Evolutionary conservation across 1,140 invertebrate genomes (phyloP).

Genomic region (Euschistus heros): DNA sequence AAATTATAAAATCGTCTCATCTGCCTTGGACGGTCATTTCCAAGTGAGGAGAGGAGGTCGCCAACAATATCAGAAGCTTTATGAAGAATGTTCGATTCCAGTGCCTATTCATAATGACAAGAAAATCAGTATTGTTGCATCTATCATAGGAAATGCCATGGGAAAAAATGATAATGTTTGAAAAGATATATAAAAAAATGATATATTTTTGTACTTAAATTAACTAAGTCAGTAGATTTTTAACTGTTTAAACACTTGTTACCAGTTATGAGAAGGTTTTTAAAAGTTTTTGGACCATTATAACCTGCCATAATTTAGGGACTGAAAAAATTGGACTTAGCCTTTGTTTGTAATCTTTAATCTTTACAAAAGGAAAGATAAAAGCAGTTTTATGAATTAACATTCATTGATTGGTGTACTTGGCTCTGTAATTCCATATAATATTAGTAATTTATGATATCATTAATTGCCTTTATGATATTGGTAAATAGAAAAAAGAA

Average conservation of each 20-base stretch:
- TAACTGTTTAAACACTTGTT: neutral
- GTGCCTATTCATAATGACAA: neutral
- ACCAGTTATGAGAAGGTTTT: neutral
- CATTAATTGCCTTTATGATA: no score
- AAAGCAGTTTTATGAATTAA: no score
- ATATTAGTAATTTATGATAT: no score
- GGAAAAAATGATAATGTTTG: neutral
- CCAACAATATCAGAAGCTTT: slow-evolving; percentile 30
- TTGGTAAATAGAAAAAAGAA: no score
- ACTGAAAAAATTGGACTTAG: no score
- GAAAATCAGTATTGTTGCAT: neutral
- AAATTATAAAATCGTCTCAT: slow-evolving; percentile 1
- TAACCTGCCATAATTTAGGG: no score
- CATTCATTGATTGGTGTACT: no score
- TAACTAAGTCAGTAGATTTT: slow-evolving; percentile 11
- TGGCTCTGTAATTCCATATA: no score
- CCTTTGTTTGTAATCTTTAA: no score
- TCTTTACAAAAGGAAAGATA: no score
- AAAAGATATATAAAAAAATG: neutral
- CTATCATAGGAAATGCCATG: neutral
- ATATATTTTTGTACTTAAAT: slow-evolving; percentile 12
- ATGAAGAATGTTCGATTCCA: slow-evolving; percentile 31
- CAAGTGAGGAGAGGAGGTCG: slow-evolving; percentile 23
- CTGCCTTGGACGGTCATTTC: slow-evolving; percentile 19
- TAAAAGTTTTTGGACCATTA: no score